These are phyloP conservation scores for Chouioia cunea DNA, from an alignment of 2,888 invertebrate species.

Conservation along the genomic window DNA sequence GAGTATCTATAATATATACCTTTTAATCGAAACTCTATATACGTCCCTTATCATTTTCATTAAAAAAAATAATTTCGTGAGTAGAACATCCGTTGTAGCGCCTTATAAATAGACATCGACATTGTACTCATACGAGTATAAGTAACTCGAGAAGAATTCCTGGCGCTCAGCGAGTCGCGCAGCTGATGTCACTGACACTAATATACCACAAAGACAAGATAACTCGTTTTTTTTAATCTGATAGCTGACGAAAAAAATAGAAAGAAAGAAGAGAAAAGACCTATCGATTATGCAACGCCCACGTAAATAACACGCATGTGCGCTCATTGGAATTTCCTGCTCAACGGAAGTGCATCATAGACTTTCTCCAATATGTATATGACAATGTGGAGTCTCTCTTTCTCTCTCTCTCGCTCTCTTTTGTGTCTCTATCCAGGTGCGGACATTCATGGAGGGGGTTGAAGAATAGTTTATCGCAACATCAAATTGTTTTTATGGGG, in stretches of 20 bases:
- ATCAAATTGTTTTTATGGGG: too few relatives aligned
- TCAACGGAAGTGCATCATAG: conserved; percentile 10
- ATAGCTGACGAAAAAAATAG: neutral
- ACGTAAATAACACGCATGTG: neutral
- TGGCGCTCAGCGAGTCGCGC: neutral
- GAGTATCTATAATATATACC: too few relatives aligned
- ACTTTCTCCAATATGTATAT: too few relatives aligned
- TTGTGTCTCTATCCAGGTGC: too few relatives aligned
- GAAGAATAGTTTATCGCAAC: too few relatives aligned
- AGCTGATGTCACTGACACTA: conserved; percentile 32
- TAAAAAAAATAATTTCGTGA: too few relatives aligned
- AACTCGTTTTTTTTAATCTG: conserved; percentile 33
- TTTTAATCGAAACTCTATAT: too few relatives aligned
- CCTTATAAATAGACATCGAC: too few relatives aligned
- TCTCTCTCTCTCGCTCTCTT: too few relatives aligned
- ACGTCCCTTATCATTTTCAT: neutral
- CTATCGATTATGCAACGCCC: neutral
- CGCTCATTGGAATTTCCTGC: conserved; percentile 30
- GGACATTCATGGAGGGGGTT: too few relatives aligned
- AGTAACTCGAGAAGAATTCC: conserved; percentile 23
- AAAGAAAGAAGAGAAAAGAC: too few relatives aligned
- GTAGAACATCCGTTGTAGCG: too few relatives aligned
- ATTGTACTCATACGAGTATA: neutral
- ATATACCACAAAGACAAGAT: conserved; percentile 17
- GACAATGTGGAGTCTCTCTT: neutral